Evolutionary conservation across 2,797 vertebrate species (phyloP), one percentile per base, ranked within the genome.

Genomic region (Pelobates cultripes): DNA sequence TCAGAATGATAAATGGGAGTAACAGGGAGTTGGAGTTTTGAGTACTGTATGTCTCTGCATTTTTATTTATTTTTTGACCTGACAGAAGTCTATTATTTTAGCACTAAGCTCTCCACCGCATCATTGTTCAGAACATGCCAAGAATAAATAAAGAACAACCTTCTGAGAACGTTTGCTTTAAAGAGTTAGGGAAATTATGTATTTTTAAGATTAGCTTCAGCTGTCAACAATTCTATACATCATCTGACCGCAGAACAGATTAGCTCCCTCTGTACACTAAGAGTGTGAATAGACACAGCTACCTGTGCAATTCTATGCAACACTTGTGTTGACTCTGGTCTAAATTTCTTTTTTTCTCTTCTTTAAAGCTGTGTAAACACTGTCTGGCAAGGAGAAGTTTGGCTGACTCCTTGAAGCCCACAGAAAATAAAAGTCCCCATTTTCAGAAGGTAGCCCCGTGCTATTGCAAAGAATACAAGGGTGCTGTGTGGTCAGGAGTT

Each of bases 181-280:
- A 79, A 67, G 76, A 61, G 77, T 71, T 84, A 71, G 73, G 82
- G 77, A 80, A 84, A 84, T 79, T 10, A 79, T 79, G 82, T 84
- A 84, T 84, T 84, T 79, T 75, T 84, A 84, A 72, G 82, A 84
- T 84, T 84, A 84, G 45, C 73, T 43, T 76, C 68, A 71, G 42
- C 82, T 79, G 82, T 84, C 82, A 84, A 67, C 67, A 72, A 44
- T 79, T 84, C 82, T 80, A 79, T 84, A 72, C 73, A 84, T 80
- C 82, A 72, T 76, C 14, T 67, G 77, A 84, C 77, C 82, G 73
- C 77, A 72, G 60, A 79, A 76, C 43, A 84, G 82, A 84, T 84
- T 84, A 84, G 72, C 67, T 70, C 55, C 71, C 82, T 79, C 51
- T 83, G 77, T 79, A 80, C 77, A 79, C 77, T 42, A 40, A 40